Base-by-base conservation (phyloP, 2,888 invertebrate species). In the Leptinotarsa peninsularis region DNA sequence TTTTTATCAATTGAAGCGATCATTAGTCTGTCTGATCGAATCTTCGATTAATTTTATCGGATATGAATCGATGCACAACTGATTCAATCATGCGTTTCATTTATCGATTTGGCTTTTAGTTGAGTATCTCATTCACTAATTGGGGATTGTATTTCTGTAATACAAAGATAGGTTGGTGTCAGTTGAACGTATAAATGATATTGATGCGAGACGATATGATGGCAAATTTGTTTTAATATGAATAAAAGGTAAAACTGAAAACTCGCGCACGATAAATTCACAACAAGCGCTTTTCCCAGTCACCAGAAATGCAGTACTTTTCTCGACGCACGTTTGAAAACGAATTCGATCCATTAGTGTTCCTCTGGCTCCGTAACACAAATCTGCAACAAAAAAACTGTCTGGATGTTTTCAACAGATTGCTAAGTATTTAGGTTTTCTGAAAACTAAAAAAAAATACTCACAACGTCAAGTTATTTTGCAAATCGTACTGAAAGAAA, bases 11-110 rank as follows among this genome's bases (percentile, higher is more conserved):
- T 5, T 27, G 2, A 17, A 17, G 4, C 63, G 33, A 14, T 63
- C 63, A n/a, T n/a, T 10, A n/a, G 63, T 18, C 43, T 63, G 63
- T 63, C 63, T n/a, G 63, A 63, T 63, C n/a, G n/a, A 7, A 33
- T 33, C n/a, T 7, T 10, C 17, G 43, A 63, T 63, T 33, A 63
- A n/a, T 33, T 33, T 33, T 13, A 33, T 63, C 33, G n/a, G 18
- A 43, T n/a, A 13, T 17, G 23, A 58, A 52, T 63, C 43, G n/a
- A 4, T 33, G 63, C 63, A 63, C n/a, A 33, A 63, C 33, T 63
- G 18, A 63, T 43, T 63, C 63, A 18, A 43, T 63, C 63, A 13
- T n/a, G 63, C 27, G 17, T 14, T 63, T 63, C 2, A 43, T 63
- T 63, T 43, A 60, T 60, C 10, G 27, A 21, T 27, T 27, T 21